A percentile compares a stretch with the other conserved stretches of the same genome.
phyloP scores from a whole-genome alignment of 1,140 invertebrate species.

The Drosophila pruinosa region DNA sequence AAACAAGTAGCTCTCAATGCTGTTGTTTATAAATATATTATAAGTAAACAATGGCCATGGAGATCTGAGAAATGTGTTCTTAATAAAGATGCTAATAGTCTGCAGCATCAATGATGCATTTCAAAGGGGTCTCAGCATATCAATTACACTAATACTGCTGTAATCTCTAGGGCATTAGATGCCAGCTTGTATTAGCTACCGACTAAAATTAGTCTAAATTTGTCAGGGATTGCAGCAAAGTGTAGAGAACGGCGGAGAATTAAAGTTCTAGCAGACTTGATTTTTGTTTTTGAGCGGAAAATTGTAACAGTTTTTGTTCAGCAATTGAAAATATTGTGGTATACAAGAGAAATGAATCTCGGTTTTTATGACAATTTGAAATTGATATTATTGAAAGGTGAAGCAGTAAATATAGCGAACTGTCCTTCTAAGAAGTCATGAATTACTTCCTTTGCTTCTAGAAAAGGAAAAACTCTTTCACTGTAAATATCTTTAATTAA shows the following conservation, averaged over 20 bases:
- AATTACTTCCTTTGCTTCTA: not conserved
- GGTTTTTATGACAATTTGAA: not conserved
- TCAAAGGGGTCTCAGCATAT: constrained; percentile 54
- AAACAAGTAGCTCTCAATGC: constrained; percentile 46
- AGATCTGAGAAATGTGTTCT: constrained; percentile 64
- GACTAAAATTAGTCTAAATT: constrained; percentile 4
- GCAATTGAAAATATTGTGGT: too few relatives aligned
- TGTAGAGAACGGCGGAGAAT: not conserved
- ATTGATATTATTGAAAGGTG: not conserved
- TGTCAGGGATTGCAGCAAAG: not conserved
- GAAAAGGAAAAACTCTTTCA: not conserved
- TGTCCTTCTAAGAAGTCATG: not conserved
- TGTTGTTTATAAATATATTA: constrained; percentile 64
- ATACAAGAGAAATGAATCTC: not conserved
- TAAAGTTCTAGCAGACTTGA: not conserved
- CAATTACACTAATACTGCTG: constrained; percentile 36
- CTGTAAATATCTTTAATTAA: too few relatives aligned
- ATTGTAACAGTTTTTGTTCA: not conserved
- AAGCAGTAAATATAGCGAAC: not conserved
- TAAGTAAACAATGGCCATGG: constrained; percentile 54
- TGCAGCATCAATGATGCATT: constrained; percentile 27
- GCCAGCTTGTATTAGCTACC: not conserved
- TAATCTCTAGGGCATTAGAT: constrained; percentile 19
- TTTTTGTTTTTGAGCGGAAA: not conserved
- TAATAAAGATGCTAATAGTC: constrained; percentile 71